A percentile compares a stretch with the other conserved stretches of the same genome.
Evolutionary conservation across 2,797 vertebrate genomes (phyloP).

Genomic region (Argyrosomus regius): DNA sequence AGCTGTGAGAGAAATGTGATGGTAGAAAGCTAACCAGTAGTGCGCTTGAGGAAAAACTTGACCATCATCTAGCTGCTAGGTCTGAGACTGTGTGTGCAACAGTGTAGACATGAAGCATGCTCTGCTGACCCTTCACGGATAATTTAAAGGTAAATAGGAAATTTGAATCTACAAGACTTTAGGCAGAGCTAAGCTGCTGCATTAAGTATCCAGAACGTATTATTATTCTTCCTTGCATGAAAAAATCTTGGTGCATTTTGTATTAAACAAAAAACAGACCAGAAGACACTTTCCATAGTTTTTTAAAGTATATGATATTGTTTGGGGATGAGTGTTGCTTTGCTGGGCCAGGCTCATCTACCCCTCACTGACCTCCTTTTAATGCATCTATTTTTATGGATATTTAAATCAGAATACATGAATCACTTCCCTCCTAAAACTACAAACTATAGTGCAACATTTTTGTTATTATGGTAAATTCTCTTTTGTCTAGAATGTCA

Average conservation of each 20-base stretch:
- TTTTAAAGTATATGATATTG: background rate
- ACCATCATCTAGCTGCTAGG: background rate
- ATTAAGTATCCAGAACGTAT: background rate
- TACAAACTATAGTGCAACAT: background rate
- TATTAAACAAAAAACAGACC: background rate
- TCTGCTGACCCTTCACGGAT: background rate
- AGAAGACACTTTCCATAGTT: background rate
- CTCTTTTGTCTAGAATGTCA: background rate
- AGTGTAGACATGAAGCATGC: background rate
- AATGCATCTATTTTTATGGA: background rate
- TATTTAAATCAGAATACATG: conserved; percentile 4
- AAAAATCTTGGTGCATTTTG: background rate
- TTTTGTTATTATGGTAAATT: background rate
- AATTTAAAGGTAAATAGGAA: background rate
- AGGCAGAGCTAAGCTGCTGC: background rate
- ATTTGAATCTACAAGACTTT: background rate
- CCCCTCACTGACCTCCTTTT: background rate
- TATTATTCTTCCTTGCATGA: background rate
- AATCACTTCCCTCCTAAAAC: background rate
- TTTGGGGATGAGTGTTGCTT: background rate
- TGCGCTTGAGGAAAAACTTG: background rate
- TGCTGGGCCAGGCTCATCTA: background rate
- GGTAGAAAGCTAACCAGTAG: background rate
- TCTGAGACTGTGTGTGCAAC: background rate
- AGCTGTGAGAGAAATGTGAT: background rate